Conservation (phyloP, 2,888 invertebrate species). For the Heliconius cydno region DNA sequence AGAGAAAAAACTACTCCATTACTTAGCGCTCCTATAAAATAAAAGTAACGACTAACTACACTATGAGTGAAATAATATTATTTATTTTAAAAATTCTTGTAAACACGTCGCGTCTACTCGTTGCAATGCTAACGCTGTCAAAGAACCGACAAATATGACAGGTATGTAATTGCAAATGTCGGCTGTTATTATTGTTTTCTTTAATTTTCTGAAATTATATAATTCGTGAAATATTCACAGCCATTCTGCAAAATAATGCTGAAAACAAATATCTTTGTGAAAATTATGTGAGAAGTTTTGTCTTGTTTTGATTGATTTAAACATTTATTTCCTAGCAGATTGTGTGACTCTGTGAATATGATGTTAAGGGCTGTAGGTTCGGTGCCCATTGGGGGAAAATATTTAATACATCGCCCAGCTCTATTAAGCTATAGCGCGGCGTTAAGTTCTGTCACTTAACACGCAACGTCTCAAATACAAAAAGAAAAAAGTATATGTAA, state of each 20-base stretch:
- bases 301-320: no score
- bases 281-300: neutral
- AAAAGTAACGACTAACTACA: neutral
- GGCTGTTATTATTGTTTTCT: conserved; percentile 13
- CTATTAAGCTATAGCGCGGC: no score
- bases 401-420: no score
- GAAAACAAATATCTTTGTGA: neutral
- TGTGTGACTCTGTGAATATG: no score
- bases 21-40: neutral
- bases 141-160: conserved; percentile 24
- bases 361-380: no score
- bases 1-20: neutral
- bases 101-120: conserved; percentile 8
- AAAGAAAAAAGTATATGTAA: no score
- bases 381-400: no score
- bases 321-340: no score
- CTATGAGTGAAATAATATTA: conserved; percentile 5
- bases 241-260: neutral
- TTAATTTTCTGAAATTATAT: conserved; percentile 3
- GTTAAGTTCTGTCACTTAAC: no score
- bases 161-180: conserved; percentile 4
- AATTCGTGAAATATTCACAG: conserved; percentile 3
- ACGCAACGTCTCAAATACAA: no score
- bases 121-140: conserved; percentile 24
- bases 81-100: conserved; percentile 17